A percentile compares a stretch with the other conserved stretches of the same genome.
These are phyloP conservation scores for Diabrotica balteata DNA, from an alignment of 2,888 invertebrate species.

Conservation along the genomic window DNA sequence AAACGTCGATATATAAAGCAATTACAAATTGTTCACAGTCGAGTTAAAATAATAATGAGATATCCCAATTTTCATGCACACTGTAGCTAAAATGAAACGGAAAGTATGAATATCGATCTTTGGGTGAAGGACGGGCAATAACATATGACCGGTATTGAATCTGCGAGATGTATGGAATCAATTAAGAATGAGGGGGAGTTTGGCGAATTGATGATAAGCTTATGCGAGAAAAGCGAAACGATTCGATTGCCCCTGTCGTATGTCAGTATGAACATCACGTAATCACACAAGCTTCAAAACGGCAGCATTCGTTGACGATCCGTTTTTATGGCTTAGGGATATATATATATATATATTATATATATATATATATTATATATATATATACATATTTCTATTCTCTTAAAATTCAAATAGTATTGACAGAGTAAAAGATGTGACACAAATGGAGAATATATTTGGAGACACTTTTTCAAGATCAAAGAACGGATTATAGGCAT, in stretches of 20 bases:
- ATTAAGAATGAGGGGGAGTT: conserved; percentile 48
- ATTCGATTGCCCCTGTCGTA: conserved; percentile 49
- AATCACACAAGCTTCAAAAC: conserved; percentile 41
- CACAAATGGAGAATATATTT: too few species aligned
- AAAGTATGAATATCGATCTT: neutral
- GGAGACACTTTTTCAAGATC: too few species aligned
- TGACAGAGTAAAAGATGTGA: too few species aligned
- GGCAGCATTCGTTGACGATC: conserved; percentile 36
- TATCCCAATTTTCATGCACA: too few species aligned
- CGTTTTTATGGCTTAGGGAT: conserved; percentile 17
- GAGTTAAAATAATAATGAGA: too few species aligned
- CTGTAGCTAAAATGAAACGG: neutral
- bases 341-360: neutral
- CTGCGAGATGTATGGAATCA: conserved; percentile 42
- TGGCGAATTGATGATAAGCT: conserved; percentile 50
- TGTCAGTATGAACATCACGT: conserved; percentile 59
- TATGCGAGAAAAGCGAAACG: conserved; percentile 48
- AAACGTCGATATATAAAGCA: too few species aligned
- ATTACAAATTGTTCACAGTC: too few species aligned
- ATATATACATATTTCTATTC: too few species aligned
- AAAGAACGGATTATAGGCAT: too few species aligned
- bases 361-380: too few species aligned
- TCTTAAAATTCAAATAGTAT: too few species aligned
- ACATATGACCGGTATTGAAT: neutral
- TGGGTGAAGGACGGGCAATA: neutral